Evolutionary conservation across 53 echinoderm and acorn worm genomes (phyloP), one percentile per base, ranked within the genome.

Genomic region (Astropecten irregularis): DNA sequence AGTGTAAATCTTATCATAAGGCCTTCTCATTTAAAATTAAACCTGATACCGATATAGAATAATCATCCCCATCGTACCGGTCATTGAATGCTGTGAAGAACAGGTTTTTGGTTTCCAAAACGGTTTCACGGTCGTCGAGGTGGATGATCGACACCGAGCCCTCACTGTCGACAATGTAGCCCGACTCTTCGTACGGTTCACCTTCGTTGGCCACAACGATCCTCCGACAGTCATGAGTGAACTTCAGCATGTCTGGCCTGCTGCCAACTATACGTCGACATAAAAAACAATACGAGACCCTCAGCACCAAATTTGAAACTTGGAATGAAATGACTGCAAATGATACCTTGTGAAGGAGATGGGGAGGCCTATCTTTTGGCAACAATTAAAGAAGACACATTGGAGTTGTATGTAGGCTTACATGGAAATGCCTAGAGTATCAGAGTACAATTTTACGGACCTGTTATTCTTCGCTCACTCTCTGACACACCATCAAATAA

Each of bases 121-220:
- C 52, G 34, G 61, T 72, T 13, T 66, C 69, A 2, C 49, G 76
- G 10, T 56, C 48, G 11, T 63, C 53, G 3, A 95, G 47, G 47
- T 77, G 60, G 15, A 90, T 38, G 61, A 95, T 85, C 19, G 95
- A 82, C 27, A 95, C 83, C 16, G 88, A 84, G 25, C 95, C 95
- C 49, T 95, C 95, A 2, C 84, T 88, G 47, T 91, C 89, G 46
- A 92, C 57, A 50, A 91, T 85, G 51, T 85, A 55, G 18, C 49
- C 82, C 1, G 20, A 48, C 14, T 84, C 82, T 29, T 85, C 82
- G 30, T 40, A 69, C 14, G 92, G 87, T 25, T 85, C 66, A 1
- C 90, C 95, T 29, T 92, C 95, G 48, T 95, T 92, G 8, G 90
- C 85, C 15, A 90, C 90, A 10, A 95, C 88, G 58, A 90, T 85